Evolutionary conservation across 1,140 invertebrate genomes (phyloP).

Genomic region (Drosophila quadrilineata): DNA sequence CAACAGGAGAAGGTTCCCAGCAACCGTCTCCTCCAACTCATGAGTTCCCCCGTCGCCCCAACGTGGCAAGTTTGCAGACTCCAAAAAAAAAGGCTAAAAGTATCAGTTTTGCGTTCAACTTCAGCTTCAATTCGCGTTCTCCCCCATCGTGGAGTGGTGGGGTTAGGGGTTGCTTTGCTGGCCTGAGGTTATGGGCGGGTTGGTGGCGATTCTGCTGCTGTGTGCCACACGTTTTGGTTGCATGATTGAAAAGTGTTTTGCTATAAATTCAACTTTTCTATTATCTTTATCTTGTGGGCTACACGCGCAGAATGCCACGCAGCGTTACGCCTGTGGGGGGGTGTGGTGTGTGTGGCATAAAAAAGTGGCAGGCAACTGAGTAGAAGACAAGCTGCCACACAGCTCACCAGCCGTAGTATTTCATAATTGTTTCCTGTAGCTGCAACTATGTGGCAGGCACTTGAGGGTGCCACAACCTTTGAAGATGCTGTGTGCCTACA

Average conservation of each 20-base stretch:
- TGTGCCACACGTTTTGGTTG: constrained; percentile 35
- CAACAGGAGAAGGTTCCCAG: constrained; percentile 14
- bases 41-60: constrained; percentile 2
- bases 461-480: constrained; percentile 36
- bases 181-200: too few species aligned
- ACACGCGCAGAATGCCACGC: constrained; percentile 57
- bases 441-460: constrained; percentile 30
- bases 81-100: too few species aligned
- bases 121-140: too few species aligned
- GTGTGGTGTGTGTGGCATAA: constrained; percentile 8
- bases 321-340: neutral
- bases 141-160: neutral
- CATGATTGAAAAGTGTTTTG: constrained; percentile 72
- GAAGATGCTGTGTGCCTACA: constrained; percentile 9
- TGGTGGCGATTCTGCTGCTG: too few species aligned
- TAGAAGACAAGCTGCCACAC: constrained; percentile 14
- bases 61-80: too few species aligned
- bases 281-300: constrained; percentile 61
- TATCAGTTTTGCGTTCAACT: neutral
- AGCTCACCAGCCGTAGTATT: constrained; percentile 34
- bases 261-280: constrained; percentile 66
- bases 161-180: neutral
- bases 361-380: constrained; percentile 15
- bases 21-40: neutral
- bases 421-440: constrained; percentile 51